These are phyloP conservation scores for Trachemys scripta DNA, from an alignment of 2,113 vertebrate species.

Conservation along the genomic window DNA sequence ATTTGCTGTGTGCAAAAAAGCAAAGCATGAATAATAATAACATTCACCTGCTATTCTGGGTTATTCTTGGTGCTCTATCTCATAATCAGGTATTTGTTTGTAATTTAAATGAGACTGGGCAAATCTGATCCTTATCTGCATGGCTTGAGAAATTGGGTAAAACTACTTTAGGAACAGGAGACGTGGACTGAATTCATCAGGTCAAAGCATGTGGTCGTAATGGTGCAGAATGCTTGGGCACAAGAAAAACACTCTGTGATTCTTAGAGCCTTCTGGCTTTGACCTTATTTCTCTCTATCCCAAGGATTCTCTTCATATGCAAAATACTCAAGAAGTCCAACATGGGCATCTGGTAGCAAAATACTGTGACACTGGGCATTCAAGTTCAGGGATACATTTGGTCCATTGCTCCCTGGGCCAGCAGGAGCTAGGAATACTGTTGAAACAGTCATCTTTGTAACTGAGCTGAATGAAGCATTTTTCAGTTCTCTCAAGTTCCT, in stretches of 20 bases:
- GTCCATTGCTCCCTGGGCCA: background rate
- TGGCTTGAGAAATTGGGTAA: background rate
- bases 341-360: background rate
- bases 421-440: background rate
- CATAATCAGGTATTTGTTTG: background rate
- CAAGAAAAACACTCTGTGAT: background rate
- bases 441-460: background rate
- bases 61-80: constrained; percentile 7
- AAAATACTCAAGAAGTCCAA: background rate
- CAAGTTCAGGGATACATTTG: background rate
- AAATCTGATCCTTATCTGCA: background rate
- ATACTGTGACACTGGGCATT: fast-evolving
- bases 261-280: background rate
- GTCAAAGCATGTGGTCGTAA: background rate
- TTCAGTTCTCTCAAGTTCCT: constrained; percentile 50
- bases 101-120: background rate
- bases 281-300: background rate
- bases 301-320: background rate
- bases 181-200: background rate
- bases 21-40: constrained; percentile 53
- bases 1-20: constrained; percentile 58
- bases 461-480: constrained; percentile 52
- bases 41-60: constrained; percentile 29
- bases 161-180: background rate
- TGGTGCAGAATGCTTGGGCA: background rate